Percentiles rank a stretch among this genome's conserved stretches.
These are phyloP conservation scores for Machimus rusticus DNA, from an alignment of 2,888 invertebrate species.

Conservation along the genomic window DNA sequence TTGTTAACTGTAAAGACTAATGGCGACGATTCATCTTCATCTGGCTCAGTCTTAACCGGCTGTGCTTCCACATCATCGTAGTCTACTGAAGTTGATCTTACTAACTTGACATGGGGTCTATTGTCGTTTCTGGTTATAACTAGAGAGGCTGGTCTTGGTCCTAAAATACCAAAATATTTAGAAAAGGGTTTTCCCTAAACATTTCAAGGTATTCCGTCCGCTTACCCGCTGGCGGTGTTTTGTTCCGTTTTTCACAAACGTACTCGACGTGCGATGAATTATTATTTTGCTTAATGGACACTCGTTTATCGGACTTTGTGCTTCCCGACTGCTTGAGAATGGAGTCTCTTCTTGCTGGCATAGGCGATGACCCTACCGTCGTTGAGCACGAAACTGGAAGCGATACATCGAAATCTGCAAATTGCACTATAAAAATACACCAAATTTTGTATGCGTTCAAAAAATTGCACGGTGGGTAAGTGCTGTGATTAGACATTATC, in stretches of 20 bases:
- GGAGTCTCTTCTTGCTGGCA: constrained; percentile 58
- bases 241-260: constrained; percentile 55
- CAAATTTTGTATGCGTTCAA: neutral
- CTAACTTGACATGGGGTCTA: constrained; percentile 58
- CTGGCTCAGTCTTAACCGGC: constrained; percentile 52
- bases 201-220: neutral
- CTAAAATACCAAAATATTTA: constrained; percentile 48
- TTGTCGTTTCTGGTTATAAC: constrained; percentile 59
- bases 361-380: constrained; percentile 52
- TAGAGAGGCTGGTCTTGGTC: constrained; percentile 61
- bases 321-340: constrained; percentile 58
- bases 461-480: neutral
- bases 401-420: constrained; percentile 19
- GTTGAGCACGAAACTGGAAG: constrained; percentile 45
- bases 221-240: constrained; percentile 51
- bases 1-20: constrained; percentile 57
- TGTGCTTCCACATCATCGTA: constrained; percentile 62
- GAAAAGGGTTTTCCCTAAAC: neutral
- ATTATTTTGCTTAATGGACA: constrained; percentile 58
- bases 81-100: constrained; percentile 61
- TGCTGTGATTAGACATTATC: neutral
- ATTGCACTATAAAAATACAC: constrained; percentile 8
- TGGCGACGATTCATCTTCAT: constrained; percentile 61
- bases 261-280: constrained; percentile 57
- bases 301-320: constrained; percentile 57